Evolutionary conservation across 2,797 vertebrate genomes (phyloP).

Genomic region (Microhierax caerulescens): DNA sequence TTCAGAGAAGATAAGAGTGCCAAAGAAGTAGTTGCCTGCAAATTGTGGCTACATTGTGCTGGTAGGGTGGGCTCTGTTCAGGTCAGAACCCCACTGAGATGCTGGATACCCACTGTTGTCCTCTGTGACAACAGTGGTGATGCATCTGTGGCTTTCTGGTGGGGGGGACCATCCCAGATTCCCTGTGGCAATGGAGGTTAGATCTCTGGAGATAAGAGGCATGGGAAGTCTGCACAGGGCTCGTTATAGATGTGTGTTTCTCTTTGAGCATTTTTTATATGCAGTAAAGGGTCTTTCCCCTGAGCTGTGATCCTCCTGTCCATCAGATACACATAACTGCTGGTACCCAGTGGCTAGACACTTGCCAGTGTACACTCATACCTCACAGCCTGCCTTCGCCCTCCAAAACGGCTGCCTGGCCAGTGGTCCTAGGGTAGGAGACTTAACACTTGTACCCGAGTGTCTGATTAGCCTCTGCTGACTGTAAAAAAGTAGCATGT

Average conservation of each 20-base stretch:
- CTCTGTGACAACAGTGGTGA: not conserved
- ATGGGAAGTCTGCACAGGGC: not conserved
- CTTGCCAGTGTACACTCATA: rapidly evolving
- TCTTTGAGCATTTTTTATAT: not conserved
- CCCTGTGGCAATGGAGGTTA: not conserved
- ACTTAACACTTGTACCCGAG: not conserved
- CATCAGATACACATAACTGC: not conserved
- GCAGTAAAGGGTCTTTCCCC: not conserved
- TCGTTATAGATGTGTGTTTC: not conserved
- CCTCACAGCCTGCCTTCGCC: not conserved
- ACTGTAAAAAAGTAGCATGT: not conserved
- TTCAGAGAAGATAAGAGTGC: not conserved
- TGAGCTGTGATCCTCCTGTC: not conserved
- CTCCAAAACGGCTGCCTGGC: not conserved
- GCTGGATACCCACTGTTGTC: not conserved
- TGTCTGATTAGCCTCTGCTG: not conserved
- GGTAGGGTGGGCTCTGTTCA: not conserved
- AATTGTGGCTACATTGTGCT: not conserved
- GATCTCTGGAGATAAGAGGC: not conserved
- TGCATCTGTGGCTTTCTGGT: rapidly evolving
- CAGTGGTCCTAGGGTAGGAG: not conserved
- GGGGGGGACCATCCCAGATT: not conserved
- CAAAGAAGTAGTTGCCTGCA: not conserved
- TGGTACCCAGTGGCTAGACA: not conserved
- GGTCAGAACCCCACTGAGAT: not conserved